These are phyloP conservation scores for Mola mola DNA, from an alignment of 2,113 vertebrate species.

Conservation along the genomic window DNA sequence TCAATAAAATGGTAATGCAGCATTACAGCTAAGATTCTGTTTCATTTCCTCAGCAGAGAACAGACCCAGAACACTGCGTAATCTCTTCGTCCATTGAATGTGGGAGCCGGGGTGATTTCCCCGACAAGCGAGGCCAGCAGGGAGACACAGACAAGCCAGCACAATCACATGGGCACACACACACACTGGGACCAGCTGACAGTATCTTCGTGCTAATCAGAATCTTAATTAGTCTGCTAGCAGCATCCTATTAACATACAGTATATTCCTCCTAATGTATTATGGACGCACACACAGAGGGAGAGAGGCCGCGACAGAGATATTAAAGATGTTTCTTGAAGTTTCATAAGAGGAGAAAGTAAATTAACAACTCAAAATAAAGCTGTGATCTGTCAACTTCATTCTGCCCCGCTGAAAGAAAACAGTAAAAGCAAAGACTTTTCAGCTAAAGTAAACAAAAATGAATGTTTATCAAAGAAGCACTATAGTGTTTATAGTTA, in stretches of 20 bases:
- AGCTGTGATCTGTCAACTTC: slow-evolving; percentile 21
- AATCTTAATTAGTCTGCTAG: slow-evolving; percentile 84
- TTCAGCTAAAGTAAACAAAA: too few relatives aligned
- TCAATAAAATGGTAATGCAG: slow-evolving; percentile 12
- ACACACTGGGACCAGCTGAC: slow-evolving; percentile 62
- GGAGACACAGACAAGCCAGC: slow-evolving; percentile 28
- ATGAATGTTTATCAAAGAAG: slow-evolving; percentile 8
- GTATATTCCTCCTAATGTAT: slow-evolving; percentile 79
- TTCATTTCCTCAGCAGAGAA: slow-evolving; percentile 22
- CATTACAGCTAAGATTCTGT: slow-evolving; percentile 21
- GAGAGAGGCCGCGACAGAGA: slow-evolving; percentile 22
- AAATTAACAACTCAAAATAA: slow-evolving; percentile 47
- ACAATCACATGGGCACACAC: slow-evolving; percentile 21
- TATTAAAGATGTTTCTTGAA: slow-evolving; percentile 62
- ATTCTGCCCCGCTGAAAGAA: slow-evolving; percentile 7
- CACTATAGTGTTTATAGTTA: slow-evolving; percentile 11
- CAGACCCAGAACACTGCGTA: slow-evolving; percentile 21
- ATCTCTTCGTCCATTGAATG: slow-evolving; percentile 28
- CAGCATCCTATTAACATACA: slow-evolving; percentile 78
- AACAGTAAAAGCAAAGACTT: too few relatives aligned
- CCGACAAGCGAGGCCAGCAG: slow-evolving; percentile 46
- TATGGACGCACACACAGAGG: slow-evolving; percentile 43
- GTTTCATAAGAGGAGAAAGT: slow-evolving; percentile 54
- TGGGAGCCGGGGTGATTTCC: slow-evolving; percentile 43
- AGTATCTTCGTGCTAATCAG: slow-evolving; percentile 79